These are phyloP conservation scores for Nephrotoma appendiculata DNA, from an alignment of 2,888 invertebrate species.

Conservation along the genomic window DNA sequence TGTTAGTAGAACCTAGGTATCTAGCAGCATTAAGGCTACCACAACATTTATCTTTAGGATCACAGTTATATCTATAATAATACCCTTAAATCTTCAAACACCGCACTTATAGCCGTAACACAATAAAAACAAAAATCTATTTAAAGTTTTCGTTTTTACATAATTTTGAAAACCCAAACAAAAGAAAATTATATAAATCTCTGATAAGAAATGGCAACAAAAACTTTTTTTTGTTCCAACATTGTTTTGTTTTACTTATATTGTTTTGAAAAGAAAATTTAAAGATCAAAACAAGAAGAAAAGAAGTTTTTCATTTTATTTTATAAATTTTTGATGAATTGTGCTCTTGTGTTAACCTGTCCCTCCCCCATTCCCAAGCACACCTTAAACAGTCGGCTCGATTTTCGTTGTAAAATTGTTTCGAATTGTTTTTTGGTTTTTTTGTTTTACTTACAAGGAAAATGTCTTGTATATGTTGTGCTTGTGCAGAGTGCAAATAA, in stretches of 20 bases:
- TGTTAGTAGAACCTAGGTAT: neutral
- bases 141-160: neutral
- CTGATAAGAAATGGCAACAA: neutral
- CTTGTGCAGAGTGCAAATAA: neutral
- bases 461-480: neutral
- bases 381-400: too few relatives aligned
- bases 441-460: neutral
- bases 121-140: neutral
- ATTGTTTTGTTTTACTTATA: neutral
- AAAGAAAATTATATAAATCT: neutral
- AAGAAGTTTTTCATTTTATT: neutral
- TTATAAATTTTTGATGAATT: neutral
- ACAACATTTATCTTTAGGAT: neutral
- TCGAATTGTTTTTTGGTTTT: neutral
- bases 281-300: neutral
- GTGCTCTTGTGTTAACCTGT: neutral
- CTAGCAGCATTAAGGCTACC: neutral
- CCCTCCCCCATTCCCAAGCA: neutral
- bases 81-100: neutral
- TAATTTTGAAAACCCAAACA: neutral
- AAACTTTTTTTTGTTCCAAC: neutral
- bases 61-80: neutral
- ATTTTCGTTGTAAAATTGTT: neutral
- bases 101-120: neutral
- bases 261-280: neutral